Percentiles rank a stretch among this genome's conserved stretches.
phyloP scores from a whole-genome alignment of 2,888 invertebrate species.

The Protula sp. region DNA sequence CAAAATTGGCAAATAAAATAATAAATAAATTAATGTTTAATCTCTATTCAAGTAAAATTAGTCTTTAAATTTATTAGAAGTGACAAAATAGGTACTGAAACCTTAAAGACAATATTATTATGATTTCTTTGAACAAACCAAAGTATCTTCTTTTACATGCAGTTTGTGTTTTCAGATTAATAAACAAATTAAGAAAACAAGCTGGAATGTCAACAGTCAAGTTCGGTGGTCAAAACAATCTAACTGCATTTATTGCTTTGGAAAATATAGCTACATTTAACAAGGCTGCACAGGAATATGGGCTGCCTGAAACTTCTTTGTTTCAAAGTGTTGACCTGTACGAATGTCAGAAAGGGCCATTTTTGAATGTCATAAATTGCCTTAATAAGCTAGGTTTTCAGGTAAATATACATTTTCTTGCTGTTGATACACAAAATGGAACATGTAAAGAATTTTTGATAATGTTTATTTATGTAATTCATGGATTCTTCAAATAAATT shows the following conservation, averaged over 20 bases:
- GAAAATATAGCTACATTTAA: conserved; percentile 89
- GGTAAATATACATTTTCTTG: conserved; percentile 39
- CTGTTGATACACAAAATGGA: too few species aligned
- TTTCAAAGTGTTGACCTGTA: conserved; percentile 43
- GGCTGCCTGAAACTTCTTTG: conserved; percentile 69
- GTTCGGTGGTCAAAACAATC: conserved; percentile 37
- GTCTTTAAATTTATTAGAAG: too few species aligned
- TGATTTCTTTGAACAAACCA: too few species aligned
- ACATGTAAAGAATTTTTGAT: too few species aligned
- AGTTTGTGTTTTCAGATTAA: conserved; percentile 27
- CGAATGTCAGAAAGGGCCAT: conserved; percentile 42
- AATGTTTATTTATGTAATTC: too few species aligned
- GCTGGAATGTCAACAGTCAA: conserved; percentile 30
- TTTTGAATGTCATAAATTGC: conserved; percentile 45
- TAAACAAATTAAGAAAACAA: conserved; percentile 36
- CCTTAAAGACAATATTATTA: too few species aligned
- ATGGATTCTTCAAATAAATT: too few species aligned
- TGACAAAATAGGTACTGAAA: too few species aligned
- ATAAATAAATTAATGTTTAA: too few species aligned
- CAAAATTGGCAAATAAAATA: too few species aligned
- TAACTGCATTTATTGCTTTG: conserved; percentile 62
- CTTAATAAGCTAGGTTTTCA: conserved; percentile 43
- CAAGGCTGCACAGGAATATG: conserved; percentile 89
- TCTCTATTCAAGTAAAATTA: too few species aligned
- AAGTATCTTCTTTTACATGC: too few species aligned